These are phyloP conservation scores for Thaleichthys pacificus DNA, from an alignment of 2,797 vertebrate genomes.

Conservation along the genomic window DNA sequence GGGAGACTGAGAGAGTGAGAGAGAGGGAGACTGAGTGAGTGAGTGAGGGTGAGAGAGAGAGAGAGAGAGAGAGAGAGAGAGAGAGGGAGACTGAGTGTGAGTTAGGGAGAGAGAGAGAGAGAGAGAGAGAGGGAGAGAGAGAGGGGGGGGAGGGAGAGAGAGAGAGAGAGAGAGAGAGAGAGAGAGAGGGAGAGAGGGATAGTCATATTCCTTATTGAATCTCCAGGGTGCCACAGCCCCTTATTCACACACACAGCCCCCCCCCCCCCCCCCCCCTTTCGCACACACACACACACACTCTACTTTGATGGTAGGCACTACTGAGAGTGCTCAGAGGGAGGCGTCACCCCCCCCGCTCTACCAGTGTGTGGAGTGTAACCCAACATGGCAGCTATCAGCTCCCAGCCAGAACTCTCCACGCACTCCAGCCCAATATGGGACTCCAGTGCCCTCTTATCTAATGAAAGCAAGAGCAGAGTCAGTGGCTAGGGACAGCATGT, in stretches of 20 bases:
- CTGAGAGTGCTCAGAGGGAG: neutral
- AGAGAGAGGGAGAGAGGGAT: neutral
- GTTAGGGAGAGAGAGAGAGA: too few relatives aligned
- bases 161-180: neutral
- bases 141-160: too few relatives aligned
- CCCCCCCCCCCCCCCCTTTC: neutral
- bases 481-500: neutral
- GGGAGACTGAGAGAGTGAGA: neutral
- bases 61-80: neutral
- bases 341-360: neutral
- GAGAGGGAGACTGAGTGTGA: too few relatives aligned
- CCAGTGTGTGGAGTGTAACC: neutral
- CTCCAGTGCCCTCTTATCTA: neutral
- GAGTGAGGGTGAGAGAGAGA: neutral
- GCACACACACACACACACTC: conserved; percentile 2
- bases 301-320: neutral
- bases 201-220: neutral
- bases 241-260: neutral
- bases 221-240: neutral
- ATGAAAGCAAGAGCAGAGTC: neutral
- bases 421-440: neutral
- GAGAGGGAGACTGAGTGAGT: neutral
- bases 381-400: conserved; percentile 3
- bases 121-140: too few relatives aligned
- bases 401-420: neutral